Conservation (phyloP, 2,888 invertebrate species). For the Dusona sp. region DNA sequence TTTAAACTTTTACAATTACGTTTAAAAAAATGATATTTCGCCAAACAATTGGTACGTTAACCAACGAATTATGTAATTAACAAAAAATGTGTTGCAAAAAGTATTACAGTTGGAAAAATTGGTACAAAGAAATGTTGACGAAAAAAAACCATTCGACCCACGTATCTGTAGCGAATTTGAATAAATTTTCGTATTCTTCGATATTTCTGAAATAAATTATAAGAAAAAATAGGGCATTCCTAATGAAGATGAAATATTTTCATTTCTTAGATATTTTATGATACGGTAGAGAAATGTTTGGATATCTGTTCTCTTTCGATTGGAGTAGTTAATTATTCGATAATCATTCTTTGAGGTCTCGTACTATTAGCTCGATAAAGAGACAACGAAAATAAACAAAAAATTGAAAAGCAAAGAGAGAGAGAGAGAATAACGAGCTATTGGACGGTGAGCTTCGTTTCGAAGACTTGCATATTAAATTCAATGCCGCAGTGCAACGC, state of each 20-base stretch:
- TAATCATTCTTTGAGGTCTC: not conserved
- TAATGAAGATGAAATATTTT: not conserved
- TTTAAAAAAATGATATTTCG: too few species aligned
- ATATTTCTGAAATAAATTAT: too few species aligned
- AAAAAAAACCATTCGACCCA: too few species aligned
- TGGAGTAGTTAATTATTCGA: not conserved
- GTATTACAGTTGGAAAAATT: too few species aligned
- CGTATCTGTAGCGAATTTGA: too few species aligned
- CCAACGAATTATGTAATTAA: too few species aligned
- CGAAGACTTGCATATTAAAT: slow-evolving; percentile 13
- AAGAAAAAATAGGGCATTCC: too few species aligned
- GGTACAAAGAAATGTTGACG: too few species aligned
- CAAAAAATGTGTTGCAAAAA: too few species aligned
- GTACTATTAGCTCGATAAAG: not conserved
- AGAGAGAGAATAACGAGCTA: not conserved
- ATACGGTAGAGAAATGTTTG: not conserved
- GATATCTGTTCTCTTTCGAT: not conserved
- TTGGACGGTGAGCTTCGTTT: slow-evolving; percentile 18
- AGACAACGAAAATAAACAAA: not conserved
- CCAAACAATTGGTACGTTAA: too few species aligned
- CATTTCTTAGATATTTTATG: not conserved
- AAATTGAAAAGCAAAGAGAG: not conserved
- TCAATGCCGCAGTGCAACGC: slow-evolving; percentile 33
- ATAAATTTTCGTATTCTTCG: too few species aligned
- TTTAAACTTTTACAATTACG: too few species aligned